Conservation (phyloP, 2,113 vertebrate species). For the Neomonachus schauinslandi region DNA sequence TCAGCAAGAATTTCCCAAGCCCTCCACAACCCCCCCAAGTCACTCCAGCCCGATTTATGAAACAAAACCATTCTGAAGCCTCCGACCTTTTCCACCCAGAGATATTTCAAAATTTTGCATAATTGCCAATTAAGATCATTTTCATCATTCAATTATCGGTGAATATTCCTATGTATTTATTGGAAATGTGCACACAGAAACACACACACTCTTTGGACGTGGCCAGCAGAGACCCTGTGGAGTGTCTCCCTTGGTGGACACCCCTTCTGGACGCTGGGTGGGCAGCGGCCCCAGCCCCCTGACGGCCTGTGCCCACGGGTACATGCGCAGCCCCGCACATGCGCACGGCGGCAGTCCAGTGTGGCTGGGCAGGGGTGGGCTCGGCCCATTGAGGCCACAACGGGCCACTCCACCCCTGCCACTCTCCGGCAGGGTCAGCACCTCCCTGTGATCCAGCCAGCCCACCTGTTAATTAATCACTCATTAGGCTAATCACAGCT, state of each 20-base stretch:
- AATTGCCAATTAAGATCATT: conserved; percentile 41
- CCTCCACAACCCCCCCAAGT: neutral
- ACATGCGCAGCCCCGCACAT: neutral
- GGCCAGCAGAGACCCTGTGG: neutral
- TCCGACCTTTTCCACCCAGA: neutral
- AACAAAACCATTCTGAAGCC: neutral
- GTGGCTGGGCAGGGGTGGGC: neutral
- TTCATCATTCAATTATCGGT: neutral
- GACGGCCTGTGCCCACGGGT: rapidly evolving
- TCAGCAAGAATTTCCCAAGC: neutral
- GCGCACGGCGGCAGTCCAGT: rapidly evolving
- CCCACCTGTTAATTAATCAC: conserved; percentile 78
- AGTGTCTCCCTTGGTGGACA: no score
- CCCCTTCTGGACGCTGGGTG: rapidly evolving
- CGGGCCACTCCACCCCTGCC: neutral
- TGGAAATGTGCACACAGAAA: rapidly evolving
- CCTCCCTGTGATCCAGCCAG: conserved; percentile 47
- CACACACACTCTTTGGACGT: neutral
- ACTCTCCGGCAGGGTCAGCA: conserved; percentile 56
- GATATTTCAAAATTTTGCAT: neutral
- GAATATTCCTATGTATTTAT: neutral
- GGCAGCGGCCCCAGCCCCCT: neutral
- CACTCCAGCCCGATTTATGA: neutral
- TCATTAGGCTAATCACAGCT: conserved; percentile 83
- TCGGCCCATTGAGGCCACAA: neutral